Evolutionary conservation across 2,113 vertebrate genomes (phyloP).

Genomic region (Peromyscus californicus): DNA sequence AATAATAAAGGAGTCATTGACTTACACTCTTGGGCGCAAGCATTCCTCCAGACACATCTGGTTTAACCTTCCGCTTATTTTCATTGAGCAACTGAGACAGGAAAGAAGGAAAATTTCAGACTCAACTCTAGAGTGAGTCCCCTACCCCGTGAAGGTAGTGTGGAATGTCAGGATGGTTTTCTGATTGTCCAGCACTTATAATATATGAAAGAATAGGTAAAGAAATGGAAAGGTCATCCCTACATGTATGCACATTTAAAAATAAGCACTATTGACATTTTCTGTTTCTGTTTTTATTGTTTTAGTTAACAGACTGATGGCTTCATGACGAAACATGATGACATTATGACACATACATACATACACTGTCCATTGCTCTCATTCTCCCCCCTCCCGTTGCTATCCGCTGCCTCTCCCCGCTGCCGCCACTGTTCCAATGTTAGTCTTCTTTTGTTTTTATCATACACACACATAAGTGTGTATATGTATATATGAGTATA

Average conservation of each 20-base stretch:
- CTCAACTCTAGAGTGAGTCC: not conserved
- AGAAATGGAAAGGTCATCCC: not conserved
- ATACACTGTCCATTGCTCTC: not conserved
- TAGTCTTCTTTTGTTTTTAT: not conserved
- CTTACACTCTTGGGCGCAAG: not conserved
- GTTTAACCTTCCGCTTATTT: not conserved
- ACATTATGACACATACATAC: not conserved
- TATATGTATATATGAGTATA: not conserved
- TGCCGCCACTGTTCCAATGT: not conserved
- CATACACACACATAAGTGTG: not conserved
- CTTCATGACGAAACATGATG: too few relatives aligned
- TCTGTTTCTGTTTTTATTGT: not conserved
- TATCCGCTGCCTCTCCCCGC: not conserved
- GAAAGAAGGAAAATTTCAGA: not conserved
- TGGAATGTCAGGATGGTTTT: not conserved
- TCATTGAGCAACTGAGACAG: not conserved
- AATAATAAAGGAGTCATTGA: not conserved
- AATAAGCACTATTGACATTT: not conserved
- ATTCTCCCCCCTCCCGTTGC: too few relatives aligned
- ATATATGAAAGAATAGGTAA: not conserved
- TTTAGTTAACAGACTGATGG: not conserved
- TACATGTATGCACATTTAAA: constrained; percentile 36
- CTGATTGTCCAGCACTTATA: not conserved
- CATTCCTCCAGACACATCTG: not conserved
- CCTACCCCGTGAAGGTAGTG: not conserved